These are phyloP conservation scores for Bolinopsis microptera DNA, from an alignment of 37 sponge, comb jelly and placozoan genomes.

Conservation along the genomic window DNA sequence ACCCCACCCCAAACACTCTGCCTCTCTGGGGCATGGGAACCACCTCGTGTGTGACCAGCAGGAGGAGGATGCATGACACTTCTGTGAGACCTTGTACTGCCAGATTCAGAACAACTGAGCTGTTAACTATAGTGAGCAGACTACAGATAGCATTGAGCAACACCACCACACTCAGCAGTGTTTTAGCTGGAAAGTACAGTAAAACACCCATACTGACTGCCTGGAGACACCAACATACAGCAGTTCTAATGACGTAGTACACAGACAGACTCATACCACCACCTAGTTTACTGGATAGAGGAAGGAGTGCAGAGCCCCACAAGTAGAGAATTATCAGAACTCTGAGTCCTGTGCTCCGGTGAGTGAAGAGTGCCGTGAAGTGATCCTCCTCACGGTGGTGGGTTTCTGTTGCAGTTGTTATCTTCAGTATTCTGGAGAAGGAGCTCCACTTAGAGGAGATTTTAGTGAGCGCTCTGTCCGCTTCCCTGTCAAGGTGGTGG, in stretches of 20 bases:
- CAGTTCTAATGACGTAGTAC: conserved; percentile 10
- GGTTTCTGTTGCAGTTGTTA: neutral
- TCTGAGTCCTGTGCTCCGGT: neutral
- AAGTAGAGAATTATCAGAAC: neutral
- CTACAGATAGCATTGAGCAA: neutral
- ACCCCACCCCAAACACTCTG: neutral
- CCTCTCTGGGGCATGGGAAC: conserved; percentile 17
- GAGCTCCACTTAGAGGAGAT: neutral
- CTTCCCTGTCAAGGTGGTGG: neutral
- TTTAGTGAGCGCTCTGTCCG: neutral
- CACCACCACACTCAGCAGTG: neutral
- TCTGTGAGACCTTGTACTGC: neutral
- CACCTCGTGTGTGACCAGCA: neutral
- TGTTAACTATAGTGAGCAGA: neutral
- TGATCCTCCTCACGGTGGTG: neutral
- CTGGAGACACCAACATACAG: neutral
- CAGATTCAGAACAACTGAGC: neutral
- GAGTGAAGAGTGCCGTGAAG: neutral
- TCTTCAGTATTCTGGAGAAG: neutral
- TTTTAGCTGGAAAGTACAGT: neutral
- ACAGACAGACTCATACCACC: neutral
- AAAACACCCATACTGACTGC: neutral
- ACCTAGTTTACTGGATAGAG: neutral
- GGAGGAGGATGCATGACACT: neutral
- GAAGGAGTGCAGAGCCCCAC: neutral